A percentile compares a stretch with the other conserved stretches of the same genome.
Evolutionary conservation across 2,888 invertebrate species (phyloP).

Genomic region (Drosophila cognata): DNA sequence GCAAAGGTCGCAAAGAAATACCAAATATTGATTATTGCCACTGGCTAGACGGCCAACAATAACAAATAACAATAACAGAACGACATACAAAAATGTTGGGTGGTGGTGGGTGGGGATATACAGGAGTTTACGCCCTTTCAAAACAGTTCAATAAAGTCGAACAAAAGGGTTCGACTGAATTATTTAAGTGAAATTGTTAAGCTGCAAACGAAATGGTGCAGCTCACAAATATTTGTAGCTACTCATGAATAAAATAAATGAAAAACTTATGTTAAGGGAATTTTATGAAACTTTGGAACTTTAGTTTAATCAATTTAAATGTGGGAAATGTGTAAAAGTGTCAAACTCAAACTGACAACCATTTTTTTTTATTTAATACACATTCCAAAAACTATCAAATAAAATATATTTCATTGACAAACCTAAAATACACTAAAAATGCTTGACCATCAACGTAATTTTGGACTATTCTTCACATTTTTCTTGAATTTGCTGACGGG

Average conservation of each 20-base stretch:
- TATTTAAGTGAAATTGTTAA: slow-evolving; percentile 31
- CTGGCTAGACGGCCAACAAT: slow-evolving; percentile 57
- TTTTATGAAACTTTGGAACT: slow-evolving; percentile 18
- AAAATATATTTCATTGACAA: not conserved
- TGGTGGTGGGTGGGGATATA: not conserved
- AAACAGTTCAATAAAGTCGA: slow-evolving; percentile 32
- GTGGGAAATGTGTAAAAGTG: not conserved
- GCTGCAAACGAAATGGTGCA: slow-evolving; percentile 12
- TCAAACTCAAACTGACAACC: not conserved
- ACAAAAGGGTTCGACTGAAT: slow-evolving; percentile 36
- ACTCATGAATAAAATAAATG: slow-evolving; percentile 36
- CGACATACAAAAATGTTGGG: slow-evolving; percentile 4
- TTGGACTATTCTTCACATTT: not conserved
- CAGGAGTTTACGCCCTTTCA: not conserved
- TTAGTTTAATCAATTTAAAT: slow-evolving; percentile 44
- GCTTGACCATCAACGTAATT: not conserved
- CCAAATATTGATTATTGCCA: slow-evolving; percentile 68
- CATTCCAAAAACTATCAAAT: not conserved
- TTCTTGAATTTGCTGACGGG: slow-evolving; percentile 13
- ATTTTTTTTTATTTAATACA: too few relatives aligned
- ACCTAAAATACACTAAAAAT: not conserved
- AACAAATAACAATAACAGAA: slow-evolving; percentile 48
- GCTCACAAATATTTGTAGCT: slow-evolving; percentile 16
- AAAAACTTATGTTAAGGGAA: slow-evolving; percentile 21
- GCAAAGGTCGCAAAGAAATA: slow-evolving; percentile 69